Evolutionary conservation across 2,113 vertebrate species (phyloP).

Genomic region (Lates calcarifer): DNA sequence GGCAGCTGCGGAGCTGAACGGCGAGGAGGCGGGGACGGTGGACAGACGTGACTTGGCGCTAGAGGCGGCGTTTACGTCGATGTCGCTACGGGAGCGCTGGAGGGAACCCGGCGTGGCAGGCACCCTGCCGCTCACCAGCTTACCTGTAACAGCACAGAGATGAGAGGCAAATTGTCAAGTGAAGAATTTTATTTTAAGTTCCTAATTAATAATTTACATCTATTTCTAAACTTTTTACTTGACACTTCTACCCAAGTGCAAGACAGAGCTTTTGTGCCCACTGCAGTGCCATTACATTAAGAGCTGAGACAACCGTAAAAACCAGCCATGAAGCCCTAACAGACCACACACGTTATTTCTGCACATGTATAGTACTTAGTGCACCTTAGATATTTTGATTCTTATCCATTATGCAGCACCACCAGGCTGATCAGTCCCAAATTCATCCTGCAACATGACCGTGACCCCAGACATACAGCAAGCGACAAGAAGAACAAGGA

Average conservation of each 20-base stretch:
- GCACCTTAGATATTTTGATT: too few species aligned
- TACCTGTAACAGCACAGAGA: conserved; percentile 83
- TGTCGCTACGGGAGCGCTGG: conserved; percentile 96
- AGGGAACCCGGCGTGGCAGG: conserved; percentile 90
- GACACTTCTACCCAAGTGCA: background rate
- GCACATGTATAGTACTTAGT: background rate
- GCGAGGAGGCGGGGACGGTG: conserved; percentile 86
- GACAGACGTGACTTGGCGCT: conserved; percentile 95
- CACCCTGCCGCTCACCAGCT: conserved; percentile 89
- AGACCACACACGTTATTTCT: too few species aligned
- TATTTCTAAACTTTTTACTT: background rate
- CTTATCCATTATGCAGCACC: background rate
- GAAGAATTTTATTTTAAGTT: background rate
- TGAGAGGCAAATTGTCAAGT: background rate
- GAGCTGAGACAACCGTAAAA: background rate
- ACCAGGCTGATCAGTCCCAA: background rate
- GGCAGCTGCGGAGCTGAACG: conserved; percentile 94
- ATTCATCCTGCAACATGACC: background rate
- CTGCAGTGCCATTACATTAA: background rate
- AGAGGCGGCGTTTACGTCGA: conserved; percentile 97
- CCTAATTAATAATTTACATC: background rate
- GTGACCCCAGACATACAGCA: too few species aligned
- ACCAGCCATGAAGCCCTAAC: too few species aligned
- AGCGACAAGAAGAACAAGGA: too few species aligned
- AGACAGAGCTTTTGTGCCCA: background rate